A percentile compares a stretch with the other conserved stretches of the same genome.
Conservation (phyloP, 1,140 invertebrate genomes). For the Drosophila repleta region DNA sequence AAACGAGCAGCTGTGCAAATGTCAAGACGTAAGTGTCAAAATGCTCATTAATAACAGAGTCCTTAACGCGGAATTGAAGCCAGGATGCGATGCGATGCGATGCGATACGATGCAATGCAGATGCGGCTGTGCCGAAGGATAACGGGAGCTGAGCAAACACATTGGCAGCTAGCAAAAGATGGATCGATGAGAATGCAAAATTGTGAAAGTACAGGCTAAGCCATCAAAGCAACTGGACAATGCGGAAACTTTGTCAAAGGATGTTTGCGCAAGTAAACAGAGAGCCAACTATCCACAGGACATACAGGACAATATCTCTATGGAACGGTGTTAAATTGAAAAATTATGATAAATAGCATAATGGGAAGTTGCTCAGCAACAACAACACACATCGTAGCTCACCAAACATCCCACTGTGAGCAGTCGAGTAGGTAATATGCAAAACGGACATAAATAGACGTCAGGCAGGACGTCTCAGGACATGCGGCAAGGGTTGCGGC, state of each 20-base stretch:
- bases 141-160: constrained; percentile 60
- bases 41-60: constrained; percentile 82
- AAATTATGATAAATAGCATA: constrained; percentile 83
- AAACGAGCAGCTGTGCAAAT: constrained; percentile 81
- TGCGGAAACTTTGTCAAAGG: constrained; percentile 75
- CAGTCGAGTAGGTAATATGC: constrained; percentile 57
- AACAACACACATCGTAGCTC: constrained; percentile 35
- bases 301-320: constrained; percentile 13
- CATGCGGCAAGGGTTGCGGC: constrained; percentile 51
- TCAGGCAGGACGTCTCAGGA: constrained; percentile 19
- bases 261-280: constrained; percentile 79
- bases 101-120: constrained; percentile 26
- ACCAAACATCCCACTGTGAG: constrained; percentile 57
- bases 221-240: constrained; percentile 76
- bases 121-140: constrained; percentile 27
- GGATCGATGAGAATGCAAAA: constrained; percentile 83
- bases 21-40: constrained; percentile 83
- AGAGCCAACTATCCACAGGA: constrained; percentile 58
- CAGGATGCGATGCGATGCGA: constrained; percentile 21
- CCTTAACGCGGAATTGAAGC: constrained; percentile 48
- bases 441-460: constrained; percentile 62
- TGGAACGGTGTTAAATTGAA: constrained; percentile 79
- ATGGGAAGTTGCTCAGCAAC: constrained; percentile 59
- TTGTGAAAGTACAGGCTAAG: constrained; percentile 58
- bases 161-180: constrained; percentile 48